Conservation (phyloP, 92 coral and sea anemone genomes). For the Parazoanthus darwini region DNA sequence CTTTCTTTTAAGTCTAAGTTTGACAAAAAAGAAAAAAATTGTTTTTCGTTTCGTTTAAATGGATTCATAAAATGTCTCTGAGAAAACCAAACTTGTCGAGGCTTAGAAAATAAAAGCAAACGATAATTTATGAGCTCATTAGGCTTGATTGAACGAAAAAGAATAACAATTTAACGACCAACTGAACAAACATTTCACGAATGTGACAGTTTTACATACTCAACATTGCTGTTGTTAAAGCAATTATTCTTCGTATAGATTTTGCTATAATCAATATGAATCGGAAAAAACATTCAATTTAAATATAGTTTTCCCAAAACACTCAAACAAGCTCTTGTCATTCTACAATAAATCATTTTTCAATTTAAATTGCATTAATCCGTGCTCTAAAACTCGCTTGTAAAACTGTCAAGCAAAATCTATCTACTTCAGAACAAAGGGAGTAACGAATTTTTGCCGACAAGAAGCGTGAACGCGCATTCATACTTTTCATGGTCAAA, state of each 20-base stretch:
- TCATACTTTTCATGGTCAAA: no score
- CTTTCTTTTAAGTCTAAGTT: neutral
- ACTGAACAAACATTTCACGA: slow-evolving; percentile 14
- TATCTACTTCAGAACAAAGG: no score
- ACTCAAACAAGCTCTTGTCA: no score
- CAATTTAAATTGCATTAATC: no score
- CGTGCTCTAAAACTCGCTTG: no score
- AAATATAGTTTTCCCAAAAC: no score
- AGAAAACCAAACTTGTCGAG: neutral
- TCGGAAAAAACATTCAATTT: no score
- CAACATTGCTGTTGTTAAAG: neutral
- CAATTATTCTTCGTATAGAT: neutral
- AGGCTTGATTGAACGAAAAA: neutral
- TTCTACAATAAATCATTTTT: no score
- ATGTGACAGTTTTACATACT: slow-evolving; percentile 1
- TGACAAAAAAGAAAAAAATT: neutral
- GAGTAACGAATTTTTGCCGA: no score
- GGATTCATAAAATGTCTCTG: neutral
- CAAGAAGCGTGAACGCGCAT: no score
- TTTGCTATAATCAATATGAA: neutral
- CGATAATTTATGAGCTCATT: neutral
- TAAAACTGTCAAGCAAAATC: no score
- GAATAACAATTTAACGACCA: neutral
- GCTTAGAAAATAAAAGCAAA: neutral
- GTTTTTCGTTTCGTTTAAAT: neutral